phyloP scores from a whole-genome alignment of 2,888 invertebrate genomes.

The Marasmarcha lunaedactyla region DNA sequence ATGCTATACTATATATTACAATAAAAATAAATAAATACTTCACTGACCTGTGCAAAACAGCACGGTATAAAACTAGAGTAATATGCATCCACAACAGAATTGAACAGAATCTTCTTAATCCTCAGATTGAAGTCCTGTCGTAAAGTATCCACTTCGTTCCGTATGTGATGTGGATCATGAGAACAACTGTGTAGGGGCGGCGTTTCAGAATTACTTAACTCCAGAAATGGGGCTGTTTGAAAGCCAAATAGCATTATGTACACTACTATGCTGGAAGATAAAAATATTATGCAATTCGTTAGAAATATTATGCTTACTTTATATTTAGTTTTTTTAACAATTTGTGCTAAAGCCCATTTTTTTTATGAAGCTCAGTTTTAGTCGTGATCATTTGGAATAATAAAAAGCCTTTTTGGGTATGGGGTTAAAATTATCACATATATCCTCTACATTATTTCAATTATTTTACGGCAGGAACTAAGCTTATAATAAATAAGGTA shows the following conservation, averaged over 20 bases:
- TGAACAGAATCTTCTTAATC: conserved; percentile 88
- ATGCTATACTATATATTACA: too few relatives aligned
- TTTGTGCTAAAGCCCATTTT: too few relatives aligned
- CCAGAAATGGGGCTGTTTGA: conserved; percentile 81
- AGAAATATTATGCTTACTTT: background rate
- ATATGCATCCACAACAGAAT: conserved; percentile 87
- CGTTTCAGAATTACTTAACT: conserved; percentile 60
- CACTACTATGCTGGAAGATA: conserved; percentile 73
- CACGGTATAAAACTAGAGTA: conserved; percentile 91
- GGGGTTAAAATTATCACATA: too few relatives aligned
- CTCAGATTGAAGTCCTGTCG: conserved; percentile 90
- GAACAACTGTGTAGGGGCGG: conserved; percentile 84
- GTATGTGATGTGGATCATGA: conserved; percentile 75
- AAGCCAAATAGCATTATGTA: conserved; percentile 87
- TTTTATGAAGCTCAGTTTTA: too few relatives aligned
- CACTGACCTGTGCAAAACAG: conserved; percentile 84
- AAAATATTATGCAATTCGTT: background rate
- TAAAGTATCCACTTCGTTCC: conserved; percentile 88
- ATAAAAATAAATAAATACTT: too few relatives aligned
- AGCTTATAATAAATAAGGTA: too few relatives aligned
- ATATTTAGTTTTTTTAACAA: too few relatives aligned
- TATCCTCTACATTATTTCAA: too few relatives aligned
- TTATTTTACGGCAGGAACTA: too few relatives aligned
- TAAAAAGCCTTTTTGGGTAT: too few relatives aligned
- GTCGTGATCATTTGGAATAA: too few relatives aligned